Evolutionary conservation across 2,113 vertebrate species (phyloP), one percentile per base, ranked within the genome.

Genomic region (Bos javanicus): DNA sequence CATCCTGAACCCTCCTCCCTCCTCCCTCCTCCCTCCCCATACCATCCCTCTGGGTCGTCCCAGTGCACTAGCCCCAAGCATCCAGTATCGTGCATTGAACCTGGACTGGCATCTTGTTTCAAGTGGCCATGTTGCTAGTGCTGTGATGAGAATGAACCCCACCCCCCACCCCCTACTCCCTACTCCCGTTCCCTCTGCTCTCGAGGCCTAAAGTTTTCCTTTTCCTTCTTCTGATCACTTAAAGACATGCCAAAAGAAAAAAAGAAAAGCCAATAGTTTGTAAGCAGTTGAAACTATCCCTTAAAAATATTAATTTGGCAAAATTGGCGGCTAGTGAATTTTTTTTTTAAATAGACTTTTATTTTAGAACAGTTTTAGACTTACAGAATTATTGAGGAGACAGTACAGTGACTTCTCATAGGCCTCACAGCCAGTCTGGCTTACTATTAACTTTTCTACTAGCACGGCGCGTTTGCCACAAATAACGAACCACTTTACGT

Each of bases 351-450:
- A 88, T 62, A 71, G 50, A 64, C 36, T 67, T 87, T 64, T 84
- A 90, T 82, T 93, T 94, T 60, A 95, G 91, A 89, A 89, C 17
- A 57, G 67, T n/a, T 87, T 92, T 54, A 94, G 81, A 90, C 83
- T 95, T 90, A 48, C 33, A 43, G 67, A 43, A 62, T 93, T 50
- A 89, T 43, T 91, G 50, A 5, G 6, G 71, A 86, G 67, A 36
- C 14, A 48, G 84, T 43, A 78, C 50, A 93, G 82, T 50, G 33
- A 82, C 78, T 59, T 74, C 90, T 90, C 23, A 11, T 10, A 17
- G 6, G 39, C 14, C 74, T 57, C 46, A 26, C 3, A 12, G 2
- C 30, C 8, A 16, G 50, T 76, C 86, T 90, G 54, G 93, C 57
- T 62, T 25, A 14, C 48, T 76, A 52, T 48, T 56, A 52, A 62